phyloP scores from a whole-genome alignment of 2,113 vertebrate genomes.

The Collichthys lucidus region DNA sequence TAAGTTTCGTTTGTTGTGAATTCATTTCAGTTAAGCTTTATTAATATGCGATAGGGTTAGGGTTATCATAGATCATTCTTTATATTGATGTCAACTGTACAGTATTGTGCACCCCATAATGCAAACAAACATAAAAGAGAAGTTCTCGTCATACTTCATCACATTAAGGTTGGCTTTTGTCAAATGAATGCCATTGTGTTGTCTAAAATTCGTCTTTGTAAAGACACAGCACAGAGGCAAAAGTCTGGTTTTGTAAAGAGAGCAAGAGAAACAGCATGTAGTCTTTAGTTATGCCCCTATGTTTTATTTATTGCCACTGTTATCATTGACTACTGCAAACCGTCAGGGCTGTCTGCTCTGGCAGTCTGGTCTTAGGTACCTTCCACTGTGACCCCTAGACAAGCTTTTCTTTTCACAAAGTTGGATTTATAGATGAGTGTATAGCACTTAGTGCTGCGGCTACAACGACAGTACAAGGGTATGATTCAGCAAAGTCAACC shows the following conservation, averaged over 20 bases:
- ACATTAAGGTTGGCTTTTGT: neutral
- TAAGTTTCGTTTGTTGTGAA: neutral
- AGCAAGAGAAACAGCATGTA: neutral
- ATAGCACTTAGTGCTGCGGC: neutral
- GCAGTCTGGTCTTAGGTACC: neutral
- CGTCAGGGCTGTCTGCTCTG: neutral
- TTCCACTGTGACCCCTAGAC: slow-evolving; percentile 5
- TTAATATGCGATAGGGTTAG: neutral
- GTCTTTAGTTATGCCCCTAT: slow-evolving; percentile 5
- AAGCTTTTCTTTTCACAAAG: neutral
- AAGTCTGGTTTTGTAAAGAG: neutral
- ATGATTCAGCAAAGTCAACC: slow-evolving; percentile 55
- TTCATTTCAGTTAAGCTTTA: neutral
- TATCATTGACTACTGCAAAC: slow-evolving; percentile 11
- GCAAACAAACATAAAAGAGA: neutral
- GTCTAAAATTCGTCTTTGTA: neutral
- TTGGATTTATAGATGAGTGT: neutral
- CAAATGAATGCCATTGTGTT: neutral
- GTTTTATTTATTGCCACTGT: slow-evolving; percentile 31
- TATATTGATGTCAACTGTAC: neutral
- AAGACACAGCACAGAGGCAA: neutral
- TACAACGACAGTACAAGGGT: slow-evolving; percentile 28
- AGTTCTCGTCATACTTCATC: neutral
- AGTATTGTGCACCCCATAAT: too few species aligned
- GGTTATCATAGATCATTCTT: neutral